Evolutionary conservation across 2,113 vertebrate species (phyloP), one percentile per base, ranked within the genome.

Genomic region (Daboia siamensis): DNA sequence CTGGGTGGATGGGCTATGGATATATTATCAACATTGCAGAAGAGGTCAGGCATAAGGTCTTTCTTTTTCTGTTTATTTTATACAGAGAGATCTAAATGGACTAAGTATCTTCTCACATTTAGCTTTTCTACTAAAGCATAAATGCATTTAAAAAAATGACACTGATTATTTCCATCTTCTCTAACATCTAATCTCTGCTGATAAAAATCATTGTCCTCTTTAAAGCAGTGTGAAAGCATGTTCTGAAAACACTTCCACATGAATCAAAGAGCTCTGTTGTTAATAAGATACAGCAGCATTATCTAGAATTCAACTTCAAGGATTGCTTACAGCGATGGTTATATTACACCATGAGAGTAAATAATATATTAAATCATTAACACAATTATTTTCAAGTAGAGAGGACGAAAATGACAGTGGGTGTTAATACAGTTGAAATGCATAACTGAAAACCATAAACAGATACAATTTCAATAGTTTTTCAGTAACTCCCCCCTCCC

Each of bases 321-420:
- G 85, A 56, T 55, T 24, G 85, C 93, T 54, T 46, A 33, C 0
- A 94, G 90, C 12, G 61, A 94, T 95, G 80, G 51, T 13, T 54
- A 56, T 39, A 55, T 89, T 94, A 91, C 1, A 61, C 89, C 56
- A 91, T n/a, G 91, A 54, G 80, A 93, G 88, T 94, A 94, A 92
- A 91, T 85, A 95, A 92, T 93, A 93, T 93, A 84, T 94, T 94
- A 91, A 3, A 93, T 17, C 88, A 55, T 93, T 89, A 89, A 20
- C 52, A 94, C 51, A 95, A 92, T 93, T 92, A 44, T 86, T 86
- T 94, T 91, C 86, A 92, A 17, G 54, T 94, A 90, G 59, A 94
- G 93, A 90, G 74, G 51, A 59, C 2, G 87, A 61, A 93, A 84
- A 94, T 89, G 90, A 51, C 94, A 93, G 56, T 52, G 0, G 33